These are phyloP conservation scores for Tricholaema leucomelas DNA, from an alignment of 2,113 vertebrate species.

Conservation along the genomic window DNA sequence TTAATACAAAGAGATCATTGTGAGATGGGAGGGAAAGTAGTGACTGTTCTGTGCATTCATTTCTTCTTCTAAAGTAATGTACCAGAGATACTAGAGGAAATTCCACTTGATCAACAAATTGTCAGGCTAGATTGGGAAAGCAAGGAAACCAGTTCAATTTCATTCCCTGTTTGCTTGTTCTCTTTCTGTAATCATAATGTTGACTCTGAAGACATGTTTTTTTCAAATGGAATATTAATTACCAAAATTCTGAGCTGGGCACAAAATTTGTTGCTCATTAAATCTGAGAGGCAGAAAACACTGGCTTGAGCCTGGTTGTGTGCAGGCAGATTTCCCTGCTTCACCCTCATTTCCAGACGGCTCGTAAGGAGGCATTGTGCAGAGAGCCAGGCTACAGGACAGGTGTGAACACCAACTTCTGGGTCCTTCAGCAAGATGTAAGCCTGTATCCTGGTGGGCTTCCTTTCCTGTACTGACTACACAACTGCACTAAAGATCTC, in stretches of 20 bases:
- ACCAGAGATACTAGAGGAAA: neutral
- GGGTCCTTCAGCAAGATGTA: neutral
- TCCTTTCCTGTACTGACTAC: neutral
- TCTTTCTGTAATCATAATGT: neutral
- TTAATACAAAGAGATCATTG: constrained; percentile 59
- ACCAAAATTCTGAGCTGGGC: neutral
- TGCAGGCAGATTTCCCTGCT: constrained; percentile 9
- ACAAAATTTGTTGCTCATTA: constrained; percentile 40
- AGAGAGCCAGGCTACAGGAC: neutral
- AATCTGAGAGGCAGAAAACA: constrained; percentile 19
- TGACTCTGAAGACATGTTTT: constrained; percentile 3
- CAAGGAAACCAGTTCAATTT: neutral
- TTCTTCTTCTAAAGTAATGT: constrained; percentile 34
- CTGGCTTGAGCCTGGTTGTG: constrained; percentile 9
- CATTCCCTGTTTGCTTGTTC: constrained; percentile 33
- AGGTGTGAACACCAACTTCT: neutral
- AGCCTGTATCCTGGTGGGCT: neutral
- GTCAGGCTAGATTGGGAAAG: neutral
- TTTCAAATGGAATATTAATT: constrained; percentile 44
- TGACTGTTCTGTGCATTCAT: constrained; percentile 1
- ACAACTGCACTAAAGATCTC: neutral
- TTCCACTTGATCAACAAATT: constrained; percentile 48
- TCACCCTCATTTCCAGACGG: constrained; percentile 1
- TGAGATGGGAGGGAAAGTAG: constrained; percentile 19
- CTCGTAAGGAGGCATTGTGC: neutral